A percentile compares a stretch with the other conserved stretches of the same genome.
Evolutionary conservation across 2,797 vertebrate genomes (phyloP).

Genomic region (Danio kyathit): DNA sequence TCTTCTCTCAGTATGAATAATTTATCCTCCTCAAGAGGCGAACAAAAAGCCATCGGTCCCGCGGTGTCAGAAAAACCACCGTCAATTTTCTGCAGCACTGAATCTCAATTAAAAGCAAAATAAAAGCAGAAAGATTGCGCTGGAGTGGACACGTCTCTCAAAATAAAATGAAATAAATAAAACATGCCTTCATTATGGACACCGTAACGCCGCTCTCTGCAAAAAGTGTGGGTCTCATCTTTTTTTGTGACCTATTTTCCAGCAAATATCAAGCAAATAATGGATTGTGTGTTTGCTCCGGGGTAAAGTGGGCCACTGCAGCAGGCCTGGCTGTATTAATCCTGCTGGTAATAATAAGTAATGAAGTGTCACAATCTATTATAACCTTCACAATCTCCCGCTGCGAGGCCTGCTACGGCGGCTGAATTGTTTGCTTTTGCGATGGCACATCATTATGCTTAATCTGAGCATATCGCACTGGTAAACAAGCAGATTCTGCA

Average conservation of each 20-base stretch:
- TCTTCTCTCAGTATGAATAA: conserved; percentile 53
- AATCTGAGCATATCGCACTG: conserved; percentile 37
- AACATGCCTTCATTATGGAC: conserved; percentile 30
- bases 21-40: conserved; percentile 49
- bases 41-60: conserved; percentile 54
- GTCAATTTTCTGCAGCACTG: conserved; percentile 51
- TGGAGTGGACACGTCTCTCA: conserved; percentile 5
- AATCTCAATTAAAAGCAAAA: conserved; percentile 55
- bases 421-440: conserved; percentile 51
- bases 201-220: conserved; percentile 29
- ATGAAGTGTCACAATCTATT: conserved; percentile 62
- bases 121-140: conserved; percentile 27
- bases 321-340: conserved; percentile 47
- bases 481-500: conserved; percentile 41
- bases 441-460: conserved; percentile 34
- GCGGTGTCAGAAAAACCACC: conserved; percentile 44
- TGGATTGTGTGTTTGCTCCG: conserved; percentile 38
- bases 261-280: conserved; percentile 58
- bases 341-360: conserved; percentile 60
- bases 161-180: neutral
- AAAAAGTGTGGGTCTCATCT: conserved; percentile 24
- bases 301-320: conserved; percentile 39
- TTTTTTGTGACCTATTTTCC: conserved; percentile 55
- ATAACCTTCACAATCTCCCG: conserved; percentile 57
- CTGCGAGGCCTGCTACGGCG: conserved; percentile 43